phyloP scores from a whole-genome alignment of 1,140 invertebrate genomes.

The Arctopsyche grandis region DNA sequence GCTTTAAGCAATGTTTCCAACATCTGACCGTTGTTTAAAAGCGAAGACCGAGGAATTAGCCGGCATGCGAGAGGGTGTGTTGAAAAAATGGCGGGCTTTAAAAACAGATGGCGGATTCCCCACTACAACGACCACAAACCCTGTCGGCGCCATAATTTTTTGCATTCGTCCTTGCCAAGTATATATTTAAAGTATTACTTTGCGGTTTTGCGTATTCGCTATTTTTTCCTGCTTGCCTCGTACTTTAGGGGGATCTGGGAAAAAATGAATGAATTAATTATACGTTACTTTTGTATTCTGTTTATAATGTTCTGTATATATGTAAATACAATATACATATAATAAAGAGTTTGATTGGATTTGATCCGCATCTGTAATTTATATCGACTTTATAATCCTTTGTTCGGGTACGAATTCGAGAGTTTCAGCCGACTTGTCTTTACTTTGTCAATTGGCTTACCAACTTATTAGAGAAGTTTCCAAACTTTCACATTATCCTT shows the following conservation, averaged over 20 bases:
- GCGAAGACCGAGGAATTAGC: constrained; percentile 28
- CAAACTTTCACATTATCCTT: constrained; percentile 19
- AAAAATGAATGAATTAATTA: not conserved
- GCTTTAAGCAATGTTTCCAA: not conserved
- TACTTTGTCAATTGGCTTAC: constrained; percentile 24
- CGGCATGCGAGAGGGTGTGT: constrained; percentile 3
- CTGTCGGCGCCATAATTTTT: constrained; percentile 30
- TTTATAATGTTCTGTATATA: not conserved
- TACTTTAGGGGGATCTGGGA: not conserved
- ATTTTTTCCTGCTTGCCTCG: not conserved
- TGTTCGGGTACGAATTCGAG: constrained; percentile 6
- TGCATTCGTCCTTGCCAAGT: constrained; percentile 4
- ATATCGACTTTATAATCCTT: constrained; percentile 20
- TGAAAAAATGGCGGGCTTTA: constrained; percentile 44
- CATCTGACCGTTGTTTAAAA: constrained; percentile 4
- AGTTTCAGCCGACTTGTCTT: constrained; percentile 6
- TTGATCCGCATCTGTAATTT: not conserved
- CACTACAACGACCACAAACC: constrained; percentile 15
- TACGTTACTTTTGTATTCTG: too few relatives aligned
- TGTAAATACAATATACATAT: not conserved
- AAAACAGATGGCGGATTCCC: constrained; percentile 50
- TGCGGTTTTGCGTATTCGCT: constrained; percentile 26
- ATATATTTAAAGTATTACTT: constrained; percentile 20
- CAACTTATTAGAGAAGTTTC: constrained; percentile 20
- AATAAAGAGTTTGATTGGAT: not conserved